phyloP scores from a whole-genome alignment of 2,797 vertebrate genomes.

The Tenualosa thibaudeaui region DNA sequence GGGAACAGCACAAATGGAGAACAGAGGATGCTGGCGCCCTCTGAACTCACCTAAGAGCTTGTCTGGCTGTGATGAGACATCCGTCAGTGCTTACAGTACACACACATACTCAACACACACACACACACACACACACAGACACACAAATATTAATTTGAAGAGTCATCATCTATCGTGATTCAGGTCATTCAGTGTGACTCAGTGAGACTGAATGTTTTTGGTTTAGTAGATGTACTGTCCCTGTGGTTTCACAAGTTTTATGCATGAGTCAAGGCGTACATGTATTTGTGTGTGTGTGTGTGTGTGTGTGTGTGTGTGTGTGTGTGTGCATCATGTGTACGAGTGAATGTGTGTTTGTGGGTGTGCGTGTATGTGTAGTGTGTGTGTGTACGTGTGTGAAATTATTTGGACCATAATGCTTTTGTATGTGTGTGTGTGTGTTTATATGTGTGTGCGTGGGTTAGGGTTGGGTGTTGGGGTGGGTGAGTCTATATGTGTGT shows the following conservation, averaged over 20 bases:
- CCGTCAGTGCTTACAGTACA: neutral
- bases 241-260: constrained; percentile 4
- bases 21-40: neutral
- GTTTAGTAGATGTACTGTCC: neutral
- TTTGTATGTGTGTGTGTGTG: neutral
- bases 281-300: constrained; percentile 27
- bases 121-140: neutral
- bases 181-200: neutral
- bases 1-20: neutral
- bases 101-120: neutral
- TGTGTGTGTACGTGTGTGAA: constrained; percentile 25
- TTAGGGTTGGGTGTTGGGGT: no score
- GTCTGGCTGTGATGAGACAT: neutral
- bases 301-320: constrained; percentile 26
- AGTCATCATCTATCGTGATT: neutral
- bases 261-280: constrained; percentile 13
- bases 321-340: constrained; percentile 2
- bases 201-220: neutral
- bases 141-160: neutral
- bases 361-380: neutral
- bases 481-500: constrained; percentile 6
- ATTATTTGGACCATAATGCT: no score
- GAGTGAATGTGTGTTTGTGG: constrained; percentile 24
- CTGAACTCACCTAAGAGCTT: constrained; percentile 7
- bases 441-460: neutral